Evolutionary conservation across 2,797 vertebrate genomes (phyloP).

Genomic region (Acomys russatus): DNA sequence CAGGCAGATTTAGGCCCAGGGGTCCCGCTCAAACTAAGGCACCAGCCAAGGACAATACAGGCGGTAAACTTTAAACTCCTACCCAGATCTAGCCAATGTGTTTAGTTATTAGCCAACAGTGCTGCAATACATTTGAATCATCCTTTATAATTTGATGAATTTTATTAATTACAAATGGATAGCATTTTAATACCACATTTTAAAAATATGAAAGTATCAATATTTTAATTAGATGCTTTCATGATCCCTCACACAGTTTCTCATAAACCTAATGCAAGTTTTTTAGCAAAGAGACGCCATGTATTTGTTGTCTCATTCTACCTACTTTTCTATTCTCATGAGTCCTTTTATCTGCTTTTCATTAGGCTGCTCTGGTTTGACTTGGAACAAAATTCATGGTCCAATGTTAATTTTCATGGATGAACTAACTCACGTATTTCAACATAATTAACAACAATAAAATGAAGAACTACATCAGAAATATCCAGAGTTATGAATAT

Average conservation of each 20-base stretch:
- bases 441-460: slow-evolving; percentile 59
- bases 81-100: no score
- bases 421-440: slow-evolving; percentile 56
- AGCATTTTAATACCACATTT: fast-evolving
- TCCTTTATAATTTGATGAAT: slow-evolving; percentile 4
- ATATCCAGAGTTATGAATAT: not conserved
- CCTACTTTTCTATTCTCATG: slow-evolving; percentile 47
- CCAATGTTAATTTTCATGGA: slow-evolving; percentile 49
- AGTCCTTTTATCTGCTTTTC: slow-evolving; percentile 21
- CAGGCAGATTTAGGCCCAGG: no score
- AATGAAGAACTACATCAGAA: not conserved
- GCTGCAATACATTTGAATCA: not conserved
- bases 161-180: not conserved
- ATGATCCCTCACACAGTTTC: not conserved
- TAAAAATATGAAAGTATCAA: not conserved
- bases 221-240: not conserved
- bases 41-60: no score
- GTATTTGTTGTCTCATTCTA: slow-evolving; percentile 11
- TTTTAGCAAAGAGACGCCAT: not conserved
- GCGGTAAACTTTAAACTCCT: no score
- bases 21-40: no score
- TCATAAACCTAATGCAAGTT: not conserved
- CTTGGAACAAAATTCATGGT: not conserved
- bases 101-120: not conserved
- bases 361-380: slow-evolving; percentile 61